A percentile compares a stretch with the other conserved stretches of the same genome.
Conservation (phyloP, 2,797 vertebrate genomes). For the Brachymystax lenok region DNA sequence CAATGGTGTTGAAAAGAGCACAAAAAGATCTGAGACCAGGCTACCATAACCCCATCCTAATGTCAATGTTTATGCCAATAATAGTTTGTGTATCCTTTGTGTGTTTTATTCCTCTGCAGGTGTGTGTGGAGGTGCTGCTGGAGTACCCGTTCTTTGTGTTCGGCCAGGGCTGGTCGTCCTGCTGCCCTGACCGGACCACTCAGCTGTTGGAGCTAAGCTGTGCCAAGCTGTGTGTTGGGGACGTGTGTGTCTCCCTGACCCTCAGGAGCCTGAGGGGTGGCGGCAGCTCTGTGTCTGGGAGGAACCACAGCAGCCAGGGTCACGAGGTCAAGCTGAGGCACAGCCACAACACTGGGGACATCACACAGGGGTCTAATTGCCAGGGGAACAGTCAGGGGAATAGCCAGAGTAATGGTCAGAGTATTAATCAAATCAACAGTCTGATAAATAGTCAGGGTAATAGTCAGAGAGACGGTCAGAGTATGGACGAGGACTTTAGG, state of each 20-base stretch:
- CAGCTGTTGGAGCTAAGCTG: constrained; percentile 98
- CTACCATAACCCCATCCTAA: too few species aligned
- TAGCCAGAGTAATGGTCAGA: constrained; percentile 14
- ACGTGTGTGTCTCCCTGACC: constrained; percentile 97
- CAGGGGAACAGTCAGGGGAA: constrained; percentile 19
- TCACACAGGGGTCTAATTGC: constrained; percentile 25
- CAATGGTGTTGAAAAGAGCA: too few species aligned
- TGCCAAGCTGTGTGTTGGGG: constrained; percentile 95
- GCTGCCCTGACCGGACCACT: constrained; percentile 95
- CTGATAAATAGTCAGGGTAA: too few species aligned
- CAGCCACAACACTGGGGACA: constrained; percentile 9
- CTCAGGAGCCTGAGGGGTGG: constrained; percentile 86
- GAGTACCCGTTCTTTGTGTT: constrained; percentile 99
- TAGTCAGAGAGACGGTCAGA: constrained; percentile 32
- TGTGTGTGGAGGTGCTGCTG: constrained; percentile 96
- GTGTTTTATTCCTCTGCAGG: constrained; percentile 73
- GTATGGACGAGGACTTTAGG: constrained; percentile 41
- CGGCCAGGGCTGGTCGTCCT: constrained; percentile 99
- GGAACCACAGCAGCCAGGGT: constrained; percentile 73
- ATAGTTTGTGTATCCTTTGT: neutral
- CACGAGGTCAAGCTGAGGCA: constrained; percentile 68
- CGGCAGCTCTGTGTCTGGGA: constrained; percentile 64
- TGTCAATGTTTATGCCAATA: neutral
- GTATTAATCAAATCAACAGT: too few species aligned
- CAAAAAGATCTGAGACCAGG: too few species aligned